phyloP scores from a whole-genome alignment of 2,113 vertebrate genomes.

The Microcebus jonahi region DNA sequence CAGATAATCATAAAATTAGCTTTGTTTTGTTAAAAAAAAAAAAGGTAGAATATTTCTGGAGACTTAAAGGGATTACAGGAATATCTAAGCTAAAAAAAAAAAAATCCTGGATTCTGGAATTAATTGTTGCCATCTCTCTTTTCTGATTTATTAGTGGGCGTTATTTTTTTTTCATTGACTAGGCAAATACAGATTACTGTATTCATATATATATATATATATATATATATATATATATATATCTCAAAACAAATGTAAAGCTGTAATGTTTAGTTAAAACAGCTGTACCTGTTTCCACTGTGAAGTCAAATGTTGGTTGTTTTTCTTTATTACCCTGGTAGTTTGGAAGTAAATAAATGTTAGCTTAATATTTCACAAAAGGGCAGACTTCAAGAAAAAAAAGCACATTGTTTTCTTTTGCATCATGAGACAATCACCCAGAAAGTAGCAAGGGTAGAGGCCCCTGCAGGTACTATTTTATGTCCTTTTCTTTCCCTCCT shows the following conservation, averaged over 20 bases:
- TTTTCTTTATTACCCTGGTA: not conserved
- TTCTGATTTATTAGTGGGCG: not conserved
- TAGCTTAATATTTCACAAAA: not conserved
- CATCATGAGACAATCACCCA: not conserved
- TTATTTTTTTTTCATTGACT: not conserved
- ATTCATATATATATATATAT: not conserved
- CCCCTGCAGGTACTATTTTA: rapidly evolving
- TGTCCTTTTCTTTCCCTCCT: not conserved
- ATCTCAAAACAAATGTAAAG: not conserved
- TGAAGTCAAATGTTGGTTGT: not conserved
- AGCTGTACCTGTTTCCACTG: not conserved
- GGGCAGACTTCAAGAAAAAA: not conserved
- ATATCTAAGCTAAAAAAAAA: not conserved
- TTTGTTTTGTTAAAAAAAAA: not conserved
- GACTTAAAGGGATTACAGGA: not conserved
- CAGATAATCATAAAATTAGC: not conserved
- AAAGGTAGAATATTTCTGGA: not conserved
- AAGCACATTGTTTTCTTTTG: not conserved
- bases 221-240: no score
- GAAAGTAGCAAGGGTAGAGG: not conserved
- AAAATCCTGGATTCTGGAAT: not conserved
- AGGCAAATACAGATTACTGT: not conserved
- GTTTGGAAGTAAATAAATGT: not conserved
- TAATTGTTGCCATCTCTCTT: not conserved
- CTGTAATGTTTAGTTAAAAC: not conserved